Percentiles rank a stretch among this genome's conserved stretches.
Conservation (phyloP, 1,140 invertebrate species). For the Homalodisca vitripennis region DNA sequence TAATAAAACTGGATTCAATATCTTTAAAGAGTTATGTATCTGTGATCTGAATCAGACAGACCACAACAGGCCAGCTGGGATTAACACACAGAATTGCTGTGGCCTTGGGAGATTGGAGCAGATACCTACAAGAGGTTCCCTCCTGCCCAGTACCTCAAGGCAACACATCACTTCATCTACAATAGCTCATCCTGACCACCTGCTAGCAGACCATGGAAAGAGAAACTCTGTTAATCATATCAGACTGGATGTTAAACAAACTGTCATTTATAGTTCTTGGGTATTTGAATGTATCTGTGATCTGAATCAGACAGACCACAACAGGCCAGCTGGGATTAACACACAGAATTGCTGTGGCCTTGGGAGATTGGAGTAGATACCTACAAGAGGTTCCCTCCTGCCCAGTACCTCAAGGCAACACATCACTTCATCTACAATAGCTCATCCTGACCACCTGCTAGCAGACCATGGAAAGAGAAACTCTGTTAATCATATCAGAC, state of each 20-base stretch:
- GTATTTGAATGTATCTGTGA: constrained; percentile 3
- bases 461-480: too few species aligned
- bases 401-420: constrained; percentile 4
- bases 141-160: constrained; percentile 10
- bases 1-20: too few species aligned
- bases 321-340: constrained; percentile 11
- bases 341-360: constrained; percentile 29
- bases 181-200: too few species aligned
- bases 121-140: not conserved
- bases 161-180: too few species aligned
- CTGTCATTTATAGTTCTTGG: too few species aligned
- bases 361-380: constrained; percentile 27
- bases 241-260: too few species aligned
- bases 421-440: too few species aligned
- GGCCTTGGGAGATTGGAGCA: constrained; percentile 30
- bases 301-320: not conserved
- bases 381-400: not conserved
- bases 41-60: not conserved
- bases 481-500: too few species aligned
- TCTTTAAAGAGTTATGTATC: not conserved
- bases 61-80: not conserved
- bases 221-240: too few species aligned
- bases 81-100: constrained; percentile 29
- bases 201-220: too few species aligned
- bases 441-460: too few species aligned